These are phyloP conservation scores for Acholoe squamosa DNA, from an alignment of 2,888 invertebrate species.

Conservation along the genomic window DNA sequence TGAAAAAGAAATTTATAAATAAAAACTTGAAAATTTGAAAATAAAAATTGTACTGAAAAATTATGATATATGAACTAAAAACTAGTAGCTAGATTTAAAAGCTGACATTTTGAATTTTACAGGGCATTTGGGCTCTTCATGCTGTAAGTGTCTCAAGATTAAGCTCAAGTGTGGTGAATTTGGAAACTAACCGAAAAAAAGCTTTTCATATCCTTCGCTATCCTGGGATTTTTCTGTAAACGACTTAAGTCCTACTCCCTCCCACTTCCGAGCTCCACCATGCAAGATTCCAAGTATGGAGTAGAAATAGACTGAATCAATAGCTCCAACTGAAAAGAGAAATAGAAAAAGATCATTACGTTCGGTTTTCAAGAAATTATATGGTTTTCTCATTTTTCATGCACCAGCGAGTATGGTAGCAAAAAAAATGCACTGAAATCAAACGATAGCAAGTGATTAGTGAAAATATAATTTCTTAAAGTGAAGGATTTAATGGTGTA, in stretches of 20 bases:
- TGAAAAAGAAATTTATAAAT: not conserved
- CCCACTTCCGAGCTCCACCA: not conserved
- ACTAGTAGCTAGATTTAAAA: not conserved
- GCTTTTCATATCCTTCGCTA: not conserved
- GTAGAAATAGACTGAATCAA: not conserved
- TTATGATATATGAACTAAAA: too few species aligned
- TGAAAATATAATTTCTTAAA: not conserved
- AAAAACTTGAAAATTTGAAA: not conserved
- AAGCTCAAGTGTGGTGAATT: not conserved
- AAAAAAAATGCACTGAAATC: not conserved
- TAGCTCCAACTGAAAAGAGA: not conserved
- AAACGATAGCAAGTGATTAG: not conserved
- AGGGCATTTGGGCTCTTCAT: conserved; percentile 23
- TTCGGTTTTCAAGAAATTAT: not conserved
- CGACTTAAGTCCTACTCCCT: not conserved
- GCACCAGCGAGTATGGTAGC: not conserved
- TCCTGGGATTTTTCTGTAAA: not conserved
- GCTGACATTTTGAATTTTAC: not conserved
- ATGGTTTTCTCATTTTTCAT: not conserved
- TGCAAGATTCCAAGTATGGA: not conserved
- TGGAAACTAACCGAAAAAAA: not conserved
- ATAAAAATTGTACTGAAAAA: not conserved
- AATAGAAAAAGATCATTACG: not conserved
- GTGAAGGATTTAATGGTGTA: not conserved
- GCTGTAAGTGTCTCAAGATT: not conserved